Conservation (phyloP, 2,888 invertebrate species). For the Helleia helle region DNA sequence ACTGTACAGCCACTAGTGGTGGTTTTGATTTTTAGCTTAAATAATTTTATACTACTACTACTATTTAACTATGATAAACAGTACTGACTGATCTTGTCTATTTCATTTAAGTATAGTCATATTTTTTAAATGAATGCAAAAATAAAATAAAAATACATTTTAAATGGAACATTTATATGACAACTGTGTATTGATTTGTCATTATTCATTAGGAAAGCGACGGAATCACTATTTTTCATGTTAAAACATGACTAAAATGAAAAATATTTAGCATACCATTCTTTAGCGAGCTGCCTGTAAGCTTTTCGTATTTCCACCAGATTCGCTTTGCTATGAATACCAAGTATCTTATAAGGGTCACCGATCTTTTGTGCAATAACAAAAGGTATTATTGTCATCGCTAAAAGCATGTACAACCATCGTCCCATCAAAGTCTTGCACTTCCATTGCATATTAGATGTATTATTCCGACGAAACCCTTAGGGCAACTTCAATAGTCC, state of each 20-base stretch:
- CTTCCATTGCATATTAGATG: constrained; percentile 62
- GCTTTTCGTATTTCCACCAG: constrained; percentile 89
- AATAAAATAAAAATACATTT: too few relatives aligned
- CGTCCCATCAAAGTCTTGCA: constrained; percentile 47
- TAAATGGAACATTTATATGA: too few relatives aligned
- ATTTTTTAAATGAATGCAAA: too few relatives aligned
- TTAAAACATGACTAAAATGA: not conserved
- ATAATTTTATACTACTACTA: too few relatives aligned
- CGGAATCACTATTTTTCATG: not conserved
- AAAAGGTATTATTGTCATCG: constrained; percentile 34
- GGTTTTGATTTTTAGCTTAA: too few relatives aligned
- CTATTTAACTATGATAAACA: too few relatives aligned
- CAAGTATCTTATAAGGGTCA: constrained; percentile 90
- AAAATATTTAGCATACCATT: constrained; percentile 78
- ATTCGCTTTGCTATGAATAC: constrained; percentile 82
- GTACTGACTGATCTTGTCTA: too few relatives aligned
- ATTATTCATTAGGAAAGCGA: not conserved
- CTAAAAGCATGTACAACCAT: constrained; percentile 44
- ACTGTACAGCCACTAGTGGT: too few relatives aligned
- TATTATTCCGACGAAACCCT: constrained; percentile 27
- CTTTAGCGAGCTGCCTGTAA: constrained; percentile 91
- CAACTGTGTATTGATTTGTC: constrained; percentile 1
- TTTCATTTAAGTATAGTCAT: too few relatives aligned
- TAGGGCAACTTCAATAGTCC: constrained; percentile 25
- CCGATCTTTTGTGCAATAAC: constrained; percentile 65